Base-by-base conservation (phyloP, 1,140 invertebrate species). In the Eupristina koningsbergeri region DNA sequence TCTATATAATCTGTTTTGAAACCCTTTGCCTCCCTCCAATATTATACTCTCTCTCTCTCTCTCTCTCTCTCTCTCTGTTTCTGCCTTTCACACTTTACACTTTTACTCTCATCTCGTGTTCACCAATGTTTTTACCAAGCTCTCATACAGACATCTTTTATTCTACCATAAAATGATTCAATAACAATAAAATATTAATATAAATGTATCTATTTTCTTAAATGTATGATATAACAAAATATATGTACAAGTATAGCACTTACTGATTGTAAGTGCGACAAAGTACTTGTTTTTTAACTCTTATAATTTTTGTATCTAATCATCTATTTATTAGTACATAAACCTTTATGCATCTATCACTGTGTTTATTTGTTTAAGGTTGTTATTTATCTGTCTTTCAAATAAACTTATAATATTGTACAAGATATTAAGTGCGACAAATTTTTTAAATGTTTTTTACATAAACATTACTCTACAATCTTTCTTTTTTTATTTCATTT, bases 151-250 rank as follows among this genome's bases (percentile, higher is more conserved):
- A 34, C 22, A 3, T 81, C 15, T 69, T 76, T 34, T 74, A 75
- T 75, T 47, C 64, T 53, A 67, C 53, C 39, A 41, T 76, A 26
- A 84, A 78, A 84, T 80, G 29, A 85, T 77, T 85, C 34, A 77
- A 85, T 61, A 85, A 85, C 67, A 67, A 76, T 81, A 84, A 85
- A 81, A 85, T 74, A 85, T 85, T 77, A 63, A 78, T 53, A 34
- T 85, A 61, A 76, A 69, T 17, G 31, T 67, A 80, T 26, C 76
- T 63, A 22, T 58, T 69, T 58, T 69, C 64, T 84, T 84, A 84
- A 85, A 47, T 63, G 71, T 75, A 85, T 71, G 81, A 85, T 74
- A 47, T 85, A 85, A 85, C 79, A 85, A 85, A 85, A 85, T 78
- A 85, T 85, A 81, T 74, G 74, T 81, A 85, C 73, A 85, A 75